Conservation (phyloP, 2,113 vertebrate species). For the Hypocryptadius cinnamomeus region DNA sequence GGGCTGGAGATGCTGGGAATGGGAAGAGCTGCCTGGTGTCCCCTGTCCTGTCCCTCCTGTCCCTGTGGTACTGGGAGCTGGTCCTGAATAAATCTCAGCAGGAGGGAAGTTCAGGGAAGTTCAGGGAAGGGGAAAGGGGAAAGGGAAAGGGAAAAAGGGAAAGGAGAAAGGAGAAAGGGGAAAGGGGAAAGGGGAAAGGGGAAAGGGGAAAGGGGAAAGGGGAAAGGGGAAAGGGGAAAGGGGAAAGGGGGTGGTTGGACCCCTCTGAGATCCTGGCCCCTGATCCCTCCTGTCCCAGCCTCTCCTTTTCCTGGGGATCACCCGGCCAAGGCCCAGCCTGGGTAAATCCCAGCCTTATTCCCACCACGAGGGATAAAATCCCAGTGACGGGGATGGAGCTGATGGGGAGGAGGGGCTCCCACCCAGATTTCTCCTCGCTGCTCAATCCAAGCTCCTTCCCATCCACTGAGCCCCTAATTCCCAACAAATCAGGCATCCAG, state of each 20-base stretch:
- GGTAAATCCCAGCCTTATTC: neutral
- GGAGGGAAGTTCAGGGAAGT: neutral
- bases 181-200: too few species aligned
- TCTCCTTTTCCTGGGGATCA: neutral
- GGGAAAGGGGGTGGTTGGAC: neutral
- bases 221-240: neutral
- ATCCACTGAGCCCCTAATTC: neutral
- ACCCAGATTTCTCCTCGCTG: rapidly evolving
- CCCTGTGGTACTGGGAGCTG: neutral
- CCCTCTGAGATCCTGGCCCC: neutral
- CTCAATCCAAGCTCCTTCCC: neutral
- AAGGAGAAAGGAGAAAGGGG: too few species aligned
- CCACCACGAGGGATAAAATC: neutral
- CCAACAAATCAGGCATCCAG: rapidly evolving
- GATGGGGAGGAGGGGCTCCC: neutral
- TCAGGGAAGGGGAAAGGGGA: too few species aligned
- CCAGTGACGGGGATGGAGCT: neutral
- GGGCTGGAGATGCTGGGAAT: neutral
- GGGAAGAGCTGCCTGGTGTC: neutral
- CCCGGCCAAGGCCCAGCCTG: neutral
- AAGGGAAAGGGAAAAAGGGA: neutral
- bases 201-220: too few species aligned
- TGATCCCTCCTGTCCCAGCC: neutral
- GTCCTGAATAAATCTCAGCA: neutral
- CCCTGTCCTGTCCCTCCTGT: neutral